phyloP scores from a whole-genome alignment of 2,797 vertebrate species.

The Cichlasoma orientale region DNA sequence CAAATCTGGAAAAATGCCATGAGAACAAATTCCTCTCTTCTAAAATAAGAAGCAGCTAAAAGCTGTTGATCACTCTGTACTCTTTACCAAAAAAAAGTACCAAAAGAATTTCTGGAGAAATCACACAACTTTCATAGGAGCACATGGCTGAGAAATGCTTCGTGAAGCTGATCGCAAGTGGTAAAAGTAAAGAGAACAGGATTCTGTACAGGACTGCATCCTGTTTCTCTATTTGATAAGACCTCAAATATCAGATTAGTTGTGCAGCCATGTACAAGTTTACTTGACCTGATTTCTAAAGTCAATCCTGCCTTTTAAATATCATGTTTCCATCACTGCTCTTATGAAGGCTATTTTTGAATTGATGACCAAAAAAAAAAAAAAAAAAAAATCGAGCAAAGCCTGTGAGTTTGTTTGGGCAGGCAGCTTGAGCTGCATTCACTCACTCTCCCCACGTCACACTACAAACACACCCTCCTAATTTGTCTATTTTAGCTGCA shows the following conservation, averaged over 20 bases:
- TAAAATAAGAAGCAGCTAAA: conserved; percentile 39
- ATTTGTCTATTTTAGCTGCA: neutral
- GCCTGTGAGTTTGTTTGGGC: neutral
- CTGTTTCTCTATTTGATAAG: conserved; percentile 39
- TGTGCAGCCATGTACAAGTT: conserved; percentile 13
- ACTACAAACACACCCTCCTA: neutral
- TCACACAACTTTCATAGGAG: neutral
- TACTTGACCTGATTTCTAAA: conserved; percentile 5
- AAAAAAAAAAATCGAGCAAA: neutral
- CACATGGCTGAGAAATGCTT: neutral
- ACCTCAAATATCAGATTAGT: conserved; percentile 18
- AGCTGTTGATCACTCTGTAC: conserved; percentile 12
- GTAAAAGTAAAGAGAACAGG: neutral
- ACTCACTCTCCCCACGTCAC: neutral
- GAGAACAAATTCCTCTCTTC: conserved; percentile 32
- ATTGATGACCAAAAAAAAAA: neutral
- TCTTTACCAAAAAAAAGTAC: no score
- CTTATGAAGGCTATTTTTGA: neutral
- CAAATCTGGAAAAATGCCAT: conserved; percentile 35
- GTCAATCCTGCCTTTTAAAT: neutral
- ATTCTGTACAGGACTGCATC: neutral
- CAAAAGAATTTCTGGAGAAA: conserved; percentile 10
- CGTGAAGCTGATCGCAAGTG: conserved; percentile 1
- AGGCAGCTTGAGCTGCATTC: neutral
- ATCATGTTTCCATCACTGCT: neutral